Percentiles rank a stretch among this genome's conserved stretches.
Conservation (phyloP, 2,113 vertebrate species). For the Rattus norvegicus region DNA sequence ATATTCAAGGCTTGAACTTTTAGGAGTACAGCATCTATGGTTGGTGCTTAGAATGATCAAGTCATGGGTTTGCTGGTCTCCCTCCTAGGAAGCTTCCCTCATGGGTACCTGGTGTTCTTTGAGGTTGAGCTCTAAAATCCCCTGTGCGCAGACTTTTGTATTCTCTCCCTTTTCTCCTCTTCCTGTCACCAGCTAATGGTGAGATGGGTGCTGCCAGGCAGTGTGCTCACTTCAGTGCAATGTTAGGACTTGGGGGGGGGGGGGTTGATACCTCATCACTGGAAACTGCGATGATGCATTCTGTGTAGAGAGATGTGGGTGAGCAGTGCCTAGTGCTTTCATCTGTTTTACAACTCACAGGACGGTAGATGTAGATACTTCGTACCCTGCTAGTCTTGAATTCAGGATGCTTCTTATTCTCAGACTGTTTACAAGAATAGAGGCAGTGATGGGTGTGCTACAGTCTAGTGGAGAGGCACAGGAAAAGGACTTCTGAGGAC, state of each 20-base stretch:
- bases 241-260: not conserved
- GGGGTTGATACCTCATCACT: not conserved
- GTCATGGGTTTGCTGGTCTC: not conserved
- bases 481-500: not conserved
- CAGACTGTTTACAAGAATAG: not conserved
- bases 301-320: not conserved
- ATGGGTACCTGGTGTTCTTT: not conserved
- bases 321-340: not conserved
- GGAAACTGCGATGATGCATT: not conserved
- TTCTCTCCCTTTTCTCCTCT: not conserved
- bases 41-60: not conserved
- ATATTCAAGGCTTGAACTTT: not conserved
- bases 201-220: not conserved
- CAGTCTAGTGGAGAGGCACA: not conserved
- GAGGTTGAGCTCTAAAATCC: not conserved
- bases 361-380: not conserved
- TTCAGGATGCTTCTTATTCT: not conserved
- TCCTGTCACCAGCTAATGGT: too few species aligned
- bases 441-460: too few species aligned
- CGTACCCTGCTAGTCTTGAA: not conserved
- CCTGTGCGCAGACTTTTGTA: not conserved
- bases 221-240: not conserved
- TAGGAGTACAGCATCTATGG: not conserved
- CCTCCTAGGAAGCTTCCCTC: not conserved
- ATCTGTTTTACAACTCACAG: not conserved